Evolutionary conservation across 2,797 vertebrate genomes (phyloP).

Genomic region (Borostomias antarcticus): DNA sequence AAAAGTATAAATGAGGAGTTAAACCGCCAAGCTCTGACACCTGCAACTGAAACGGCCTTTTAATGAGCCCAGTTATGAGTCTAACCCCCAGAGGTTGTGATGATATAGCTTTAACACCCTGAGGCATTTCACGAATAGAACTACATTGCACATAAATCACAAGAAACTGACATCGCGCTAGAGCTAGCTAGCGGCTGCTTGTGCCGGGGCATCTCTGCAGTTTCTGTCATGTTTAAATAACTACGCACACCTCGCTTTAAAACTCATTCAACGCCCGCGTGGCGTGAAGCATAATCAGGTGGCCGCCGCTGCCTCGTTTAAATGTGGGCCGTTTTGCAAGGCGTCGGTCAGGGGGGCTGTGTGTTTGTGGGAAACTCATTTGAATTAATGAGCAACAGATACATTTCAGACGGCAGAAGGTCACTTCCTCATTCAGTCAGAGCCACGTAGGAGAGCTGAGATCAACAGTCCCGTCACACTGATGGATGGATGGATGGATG

Average conservation of each 20-base stretch:
- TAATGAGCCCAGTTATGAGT: conserved; percentile 16
- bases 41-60: conserved; percentile 14
- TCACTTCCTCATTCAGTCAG: conserved; percentile 44
- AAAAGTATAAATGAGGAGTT: background rate
- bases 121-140: conserved; percentile 15
- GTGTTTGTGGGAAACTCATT: conserved; percentile 43
- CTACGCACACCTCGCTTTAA: background rate
- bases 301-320: conserved; percentile 34
- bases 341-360: conserved; percentile 28
- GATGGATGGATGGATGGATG: background rate
- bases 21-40: background rate
- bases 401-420: conserved; percentile 21
- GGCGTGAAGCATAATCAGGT: background rate
- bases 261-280: background rate
- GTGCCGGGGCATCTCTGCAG: too few species aligned
- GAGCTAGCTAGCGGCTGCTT: too few species aligned
- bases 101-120: conserved; percentile 14
- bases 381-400: conserved; percentile 54
- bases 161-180: too few species aligned
- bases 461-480: background rate
- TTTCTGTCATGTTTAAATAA: background rate
- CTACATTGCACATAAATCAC: conserved; percentile 12
- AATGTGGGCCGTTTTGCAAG: conserved; percentile 27
- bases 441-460: conserved; percentile 21
- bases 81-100: conserved; percentile 4